Conservation (phyloP, 2,113 vertebrate genomes). For the Syngnathoides biaculeatus region DNA sequence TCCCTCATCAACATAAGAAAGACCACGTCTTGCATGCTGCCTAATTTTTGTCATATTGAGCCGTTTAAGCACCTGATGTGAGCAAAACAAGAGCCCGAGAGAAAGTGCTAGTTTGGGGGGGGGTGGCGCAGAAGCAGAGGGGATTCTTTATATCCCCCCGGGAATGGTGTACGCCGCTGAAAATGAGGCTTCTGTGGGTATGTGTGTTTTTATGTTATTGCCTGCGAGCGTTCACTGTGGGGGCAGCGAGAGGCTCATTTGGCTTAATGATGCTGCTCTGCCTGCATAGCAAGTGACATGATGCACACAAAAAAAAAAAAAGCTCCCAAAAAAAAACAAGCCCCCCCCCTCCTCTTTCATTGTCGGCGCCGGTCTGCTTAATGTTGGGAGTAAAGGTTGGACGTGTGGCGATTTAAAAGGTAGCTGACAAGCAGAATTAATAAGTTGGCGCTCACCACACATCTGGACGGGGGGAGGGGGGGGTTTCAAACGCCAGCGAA, state of each 20-base stretch:
- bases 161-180: slow-evolving; percentile 58
- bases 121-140: slow-evolving; percentile 56
- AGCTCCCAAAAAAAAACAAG: background rate
- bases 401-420: slow-evolving; percentile 51
- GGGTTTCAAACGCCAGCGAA: slow-evolving; percentile 42
- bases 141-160: slow-evolving; percentile 54
- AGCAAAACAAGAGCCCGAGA: slow-evolving; percentile 58
- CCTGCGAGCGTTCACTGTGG: slow-evolving; percentile 49
- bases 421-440: slow-evolving; percentile 62
- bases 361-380: slow-evolving; percentile 57
- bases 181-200: slow-evolving; percentile 58
- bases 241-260: slow-evolving; percentile 55
- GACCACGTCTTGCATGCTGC: slow-evolving; percentile 60
- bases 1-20: slow-evolving; percentile 79
- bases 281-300: slow-evolving; percentile 11
- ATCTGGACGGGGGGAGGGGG: slow-evolving; percentile 61
- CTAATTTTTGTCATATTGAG: slow-evolving; percentile 78
- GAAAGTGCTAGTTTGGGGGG: slow-evolving; percentile 64
- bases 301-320: background rate
- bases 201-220: slow-evolving; percentile 44
- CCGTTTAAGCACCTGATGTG: slow-evolving; percentile 69
- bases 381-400: slow-evolving; percentile 68
- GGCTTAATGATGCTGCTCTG: slow-evolving; percentile 33
- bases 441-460: slow-evolving; percentile 55
- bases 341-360: no score